A percentile compares a stretch with the other conserved stretches of the same genome.
Conservation (phyloP, 2,888 invertebrate genomes). For the Anthrax anthrax region DNA sequence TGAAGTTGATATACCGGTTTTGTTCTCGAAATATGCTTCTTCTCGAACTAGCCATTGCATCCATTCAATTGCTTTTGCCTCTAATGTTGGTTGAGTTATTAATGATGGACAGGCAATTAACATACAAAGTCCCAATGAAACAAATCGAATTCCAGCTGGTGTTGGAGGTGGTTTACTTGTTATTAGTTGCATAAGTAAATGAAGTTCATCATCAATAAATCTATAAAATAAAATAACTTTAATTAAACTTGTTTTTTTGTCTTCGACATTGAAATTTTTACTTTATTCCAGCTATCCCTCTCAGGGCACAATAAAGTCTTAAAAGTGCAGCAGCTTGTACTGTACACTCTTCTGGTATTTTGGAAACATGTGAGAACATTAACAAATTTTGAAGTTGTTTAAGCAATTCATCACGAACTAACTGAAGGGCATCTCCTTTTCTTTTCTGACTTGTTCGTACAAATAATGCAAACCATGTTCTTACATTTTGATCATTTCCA, state of each 20-base stretch:
- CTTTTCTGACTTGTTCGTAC: conserved; percentile 54
- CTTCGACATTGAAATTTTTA: conserved; percentile 24
- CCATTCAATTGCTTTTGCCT: conserved; percentile 82
- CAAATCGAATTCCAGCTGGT: conserved; percentile 85
- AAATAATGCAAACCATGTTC: conserved; percentile 88
- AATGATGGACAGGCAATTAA: conserved; percentile 86
- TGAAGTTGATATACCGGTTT: conserved; percentile 71
- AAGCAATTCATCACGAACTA: conserved; percentile 60
- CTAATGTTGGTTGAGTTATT: conserved; percentile 59
- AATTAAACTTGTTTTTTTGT: not conserved
- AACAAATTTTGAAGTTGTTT: conserved; percentile 52
- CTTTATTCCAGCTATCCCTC: conserved; percentile 87
- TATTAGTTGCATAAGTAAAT: conserved; percentile 64
- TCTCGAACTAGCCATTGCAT: conserved; percentile 84
- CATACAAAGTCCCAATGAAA: conserved; percentile 86
- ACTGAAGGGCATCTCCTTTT: conserved; percentile 49
- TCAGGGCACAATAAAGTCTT: conserved; percentile 78
- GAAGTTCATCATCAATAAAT: conserved; percentile 84
- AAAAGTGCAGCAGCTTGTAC: conserved; percentile 83
- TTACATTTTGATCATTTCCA: conserved; percentile 76
- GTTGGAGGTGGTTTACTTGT: conserved; percentile 80
- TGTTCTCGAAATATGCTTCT: conserved; percentile 76
- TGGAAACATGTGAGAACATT: conserved; percentile 44
- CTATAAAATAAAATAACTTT: conserved; percentile 26
- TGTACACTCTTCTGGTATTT: conserved; percentile 48